Evolutionary conservation across 1,140 invertebrate species (phyloP), one percentile per base, ranked within the genome.

Genomic region (Polypedilum vanderplanki): DNA sequence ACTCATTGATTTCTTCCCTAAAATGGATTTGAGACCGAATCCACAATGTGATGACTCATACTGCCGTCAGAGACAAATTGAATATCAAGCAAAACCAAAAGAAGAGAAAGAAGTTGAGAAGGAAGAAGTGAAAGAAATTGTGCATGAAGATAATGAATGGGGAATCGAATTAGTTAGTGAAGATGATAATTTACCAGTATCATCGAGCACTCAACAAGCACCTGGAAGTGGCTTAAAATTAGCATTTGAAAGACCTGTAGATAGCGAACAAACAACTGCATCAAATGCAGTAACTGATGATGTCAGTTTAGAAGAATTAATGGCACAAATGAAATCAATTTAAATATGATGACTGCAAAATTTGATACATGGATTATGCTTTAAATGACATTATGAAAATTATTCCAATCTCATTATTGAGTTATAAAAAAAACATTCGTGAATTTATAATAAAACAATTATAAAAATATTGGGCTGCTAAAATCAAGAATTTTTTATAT

Each of bases 1-100:
- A 8, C 85, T 99, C 73, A 89, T 91, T 78, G 98, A 99, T 83
- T 99, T 95, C 84, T 99, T 99, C 80, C 97, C 98, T 0, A 91
- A 87, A 10, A 96, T 98, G 93, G 87, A 84, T 40, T 86, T 99
- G 75, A 93, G 91, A 83, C 97, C 98, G 0, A 99, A 99, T 87
- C 88, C 91, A 22, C 86, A 88, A 76, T 99, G 98, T 84, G 93
- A 96, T 75, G 96, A 99, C 81, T 81, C 78, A 0, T 87, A 88
- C 80, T 99, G 98, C 81, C 79, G 84, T 70, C 78, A 85, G 78
- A 86, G 91, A 73, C 97, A 99, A 81, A 79, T 84, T 78, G 92
- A 95, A 80, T 91, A 85, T 79, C 85, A 86, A 78, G 83, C 86
- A 12, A 83, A 83, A 75, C 85, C 86, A 1, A 83, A 85, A 17